Base-by-base conservation (phyloP, 1,140 invertebrate species). In the Macrobrachium rosenbergii region DNA sequence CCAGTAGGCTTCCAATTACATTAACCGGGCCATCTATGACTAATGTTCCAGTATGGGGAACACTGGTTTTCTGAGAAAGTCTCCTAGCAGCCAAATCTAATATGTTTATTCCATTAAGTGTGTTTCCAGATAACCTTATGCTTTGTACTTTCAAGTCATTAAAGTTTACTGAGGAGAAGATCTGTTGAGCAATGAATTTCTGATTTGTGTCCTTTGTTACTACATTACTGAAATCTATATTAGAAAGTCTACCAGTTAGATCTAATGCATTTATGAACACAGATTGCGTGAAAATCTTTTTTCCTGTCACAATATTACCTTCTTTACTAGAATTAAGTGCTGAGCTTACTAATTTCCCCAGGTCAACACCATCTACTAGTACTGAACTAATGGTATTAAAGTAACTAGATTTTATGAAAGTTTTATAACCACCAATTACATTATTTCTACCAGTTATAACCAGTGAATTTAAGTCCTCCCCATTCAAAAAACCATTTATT, bases 191-290 rank as follows among this genome's bases (percentile, higher is more conserved):
- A n/a, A 43, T 75, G n/a, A 88, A 85, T 7, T 19, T 69, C 37
- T 88, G 83, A 28, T 80, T 21, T 0, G 76, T 64, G 43, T 16
- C 60, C 17, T 85, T 88, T 14, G 88, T 83, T 12, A 84, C 76
- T 2, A 88, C 67, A 19, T 72, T 84, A 12, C 37, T 84, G 62
- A 88, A 88, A 63, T 88, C 77, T 17, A 88, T 64, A 52, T 63
- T 67, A 28, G 43, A 58, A 3, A 88, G 52, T 23, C n/a, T 52
- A 28, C 80, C 88, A 45, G 78, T 10, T 2, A 81, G 77, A 19
- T 12, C 19, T 5, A 88, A 77, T 2, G 45, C n/a, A 14, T 37
- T 60, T 21, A 28, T 67, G 2, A 45, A 23, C 0, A 88, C 19
- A n/a, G 11, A 5, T n/a, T 63, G 16, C 0, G 45, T 52, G 28